These are phyloP conservation scores for Pollenia amentaria DNA, from an alignment of 2,888 invertebrate species.

Conservation along the genomic window DNA sequence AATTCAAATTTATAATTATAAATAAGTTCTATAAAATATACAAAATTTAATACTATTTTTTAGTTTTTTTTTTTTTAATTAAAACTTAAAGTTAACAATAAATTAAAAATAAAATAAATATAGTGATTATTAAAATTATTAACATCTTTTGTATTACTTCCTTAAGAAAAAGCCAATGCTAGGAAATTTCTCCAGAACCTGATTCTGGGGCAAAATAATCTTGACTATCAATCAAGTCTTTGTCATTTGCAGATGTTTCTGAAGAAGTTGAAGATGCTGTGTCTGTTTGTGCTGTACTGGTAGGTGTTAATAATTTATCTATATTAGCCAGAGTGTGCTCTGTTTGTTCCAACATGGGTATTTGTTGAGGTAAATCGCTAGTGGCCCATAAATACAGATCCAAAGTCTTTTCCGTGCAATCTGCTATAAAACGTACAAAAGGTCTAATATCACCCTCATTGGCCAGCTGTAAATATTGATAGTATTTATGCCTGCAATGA, in stretches of 20 bases:
- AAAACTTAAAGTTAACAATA: constrained; percentile 1
- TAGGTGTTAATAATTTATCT: constrained; percentile 72
- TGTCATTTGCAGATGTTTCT: background rate
- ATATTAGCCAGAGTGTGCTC: constrained; percentile 78
- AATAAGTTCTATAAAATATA: background rate
- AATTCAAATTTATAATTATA: too few species aligned
- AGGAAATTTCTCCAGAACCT: constrained; percentile 78
- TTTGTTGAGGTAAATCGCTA: constrained; percentile 89
- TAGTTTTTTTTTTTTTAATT: background rate
- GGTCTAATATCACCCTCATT: constrained; percentile 98
- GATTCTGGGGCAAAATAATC: constrained; percentile 74
- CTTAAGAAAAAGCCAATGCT: constrained; percentile 68
- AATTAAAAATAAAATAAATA: background rate
- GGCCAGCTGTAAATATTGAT: constrained; percentile 94
- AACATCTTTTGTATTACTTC: constrained; percentile 34
- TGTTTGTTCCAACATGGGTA: constrained; percentile 87
- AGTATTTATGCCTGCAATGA: constrained; percentile 89
- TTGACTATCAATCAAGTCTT: background rate
- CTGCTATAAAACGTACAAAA: constrained; percentile 97
- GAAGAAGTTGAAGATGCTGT: background rate
- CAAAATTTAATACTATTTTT: background rate
- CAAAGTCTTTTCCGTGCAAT: constrained; percentile 94
- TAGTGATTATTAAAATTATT: constrained; percentile 12
- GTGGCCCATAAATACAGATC: constrained; percentile 95
- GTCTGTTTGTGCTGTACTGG: background rate